These are phyloP conservation scores for Canis aureus DNA, from an alignment of 2,113 vertebrate genomes.

Conservation along the genomic window DNA sequence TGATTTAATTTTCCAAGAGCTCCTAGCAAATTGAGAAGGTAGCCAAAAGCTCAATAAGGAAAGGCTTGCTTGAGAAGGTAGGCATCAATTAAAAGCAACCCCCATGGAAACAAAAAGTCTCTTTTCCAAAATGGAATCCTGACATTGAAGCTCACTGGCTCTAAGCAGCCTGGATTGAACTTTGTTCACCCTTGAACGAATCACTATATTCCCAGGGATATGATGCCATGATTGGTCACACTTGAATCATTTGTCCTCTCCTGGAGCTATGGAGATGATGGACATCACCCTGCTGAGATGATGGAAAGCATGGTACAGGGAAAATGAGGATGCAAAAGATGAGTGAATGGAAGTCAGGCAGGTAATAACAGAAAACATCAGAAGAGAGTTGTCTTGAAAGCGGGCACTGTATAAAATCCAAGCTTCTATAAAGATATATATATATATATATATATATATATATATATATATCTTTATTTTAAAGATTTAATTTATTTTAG, in stretches of 20 bases:
- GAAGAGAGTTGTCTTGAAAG: neutral
- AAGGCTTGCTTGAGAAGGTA: neutral
- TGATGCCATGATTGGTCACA: neutral
- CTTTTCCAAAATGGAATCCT: neutral
- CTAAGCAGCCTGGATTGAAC: neutral
- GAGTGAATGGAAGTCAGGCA: neutral
- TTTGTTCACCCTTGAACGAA: conserved; percentile 38
- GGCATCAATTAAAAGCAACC: conserved; percentile 1
- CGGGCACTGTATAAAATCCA: neutral
- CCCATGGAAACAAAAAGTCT: conserved; percentile 1
- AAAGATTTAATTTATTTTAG: neutral
- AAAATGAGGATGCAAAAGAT: neutral
- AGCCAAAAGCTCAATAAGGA: neutral
- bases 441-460: neutral
- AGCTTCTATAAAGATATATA: neutral
- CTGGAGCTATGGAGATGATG: neutral
- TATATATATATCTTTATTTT: neutral
- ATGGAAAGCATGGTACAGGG: neutral
- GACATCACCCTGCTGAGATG: neutral
- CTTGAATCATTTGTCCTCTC: neutral
- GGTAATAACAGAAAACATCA: neutral
- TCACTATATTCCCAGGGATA: neutral
- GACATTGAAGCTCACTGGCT: neutral
- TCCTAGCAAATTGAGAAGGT: conserved; percentile 48
- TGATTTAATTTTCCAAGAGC: conserved; percentile 51